These are phyloP conservation scores for Agonum fuliginosum DNA, from an alignment of 2,888 invertebrate species.

Conservation along the genomic window DNA sequence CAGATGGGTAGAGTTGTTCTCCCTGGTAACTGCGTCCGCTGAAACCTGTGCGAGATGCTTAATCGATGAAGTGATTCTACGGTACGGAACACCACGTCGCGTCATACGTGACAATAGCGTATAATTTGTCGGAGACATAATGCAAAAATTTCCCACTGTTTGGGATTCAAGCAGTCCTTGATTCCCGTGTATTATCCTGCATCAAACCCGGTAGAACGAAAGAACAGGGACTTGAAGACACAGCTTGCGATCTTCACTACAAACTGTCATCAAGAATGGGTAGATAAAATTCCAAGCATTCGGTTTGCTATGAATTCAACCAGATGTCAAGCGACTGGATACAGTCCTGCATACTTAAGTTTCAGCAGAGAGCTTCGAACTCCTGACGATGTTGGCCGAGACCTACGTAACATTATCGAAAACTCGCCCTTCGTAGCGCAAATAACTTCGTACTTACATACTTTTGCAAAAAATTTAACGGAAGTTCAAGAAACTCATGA, in stretches of 20 bases:
- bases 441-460: too few species aligned
- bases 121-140: constrained; percentile 63
- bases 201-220: constrained; percentile 66
- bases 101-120: constrained; percentile 65
- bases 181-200: constrained; percentile 66
- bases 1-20: constrained; percentile 63
- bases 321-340: too few species aligned
- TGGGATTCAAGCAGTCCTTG: constrained; percentile 63
- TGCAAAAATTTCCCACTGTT: constrained; percentile 63
- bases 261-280: too few species aligned
- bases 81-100: constrained; percentile 65
- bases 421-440: too few species aligned
- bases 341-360: too few species aligned
- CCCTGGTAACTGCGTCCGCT: constrained; percentile 65
- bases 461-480: too few species aligned
- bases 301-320: constrained; percentile 67
- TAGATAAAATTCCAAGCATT: constrained; percentile 64
- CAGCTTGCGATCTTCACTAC: too few species aligned
- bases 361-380: too few species aligned
- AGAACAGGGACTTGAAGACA: constrained; percentile 63
- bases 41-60: constrained; percentile 65
- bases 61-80: constrained; percentile 67
- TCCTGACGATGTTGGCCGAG: too few species aligned
- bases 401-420: too few species aligned
- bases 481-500: too few species aligned